Evolutionary conservation across 2,888 invertebrate species (phyloP), one percentile per base, ranked within the genome.

Genomic region (Desoria tigrina): DNA sequence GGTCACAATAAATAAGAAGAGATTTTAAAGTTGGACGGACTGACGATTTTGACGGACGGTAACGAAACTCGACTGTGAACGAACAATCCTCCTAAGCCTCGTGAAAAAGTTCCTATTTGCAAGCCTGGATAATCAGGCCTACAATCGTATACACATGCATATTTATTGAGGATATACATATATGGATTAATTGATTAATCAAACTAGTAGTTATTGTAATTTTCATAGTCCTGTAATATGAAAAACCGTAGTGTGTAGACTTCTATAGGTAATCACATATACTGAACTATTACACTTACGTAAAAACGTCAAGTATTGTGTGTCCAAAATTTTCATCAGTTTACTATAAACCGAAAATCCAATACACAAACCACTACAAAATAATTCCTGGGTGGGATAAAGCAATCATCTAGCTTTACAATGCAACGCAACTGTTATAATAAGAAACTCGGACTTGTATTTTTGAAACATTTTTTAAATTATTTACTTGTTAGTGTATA

Each of bases 111-210:
- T 73, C 71, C 73, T 71, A 69, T 69, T 73, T 73, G 70, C 68
- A 73, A 73, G 72, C 72, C 72, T 73, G 67, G 68, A 70, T 63
- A 68, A 53, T 65, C 69, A 71, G 68, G 71, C 69, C 71, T 71
- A 73, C 70, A 71, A 71, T 71, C 71, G 71, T 73, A 73, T 71
- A 73, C 73, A 73, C 73, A 73, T 69, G 73, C 73, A 73, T 73
- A 73, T 73, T 73, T 68, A 70, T 72, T 72, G 68, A 66, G 66
- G 68, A 71, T 71, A 68, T 63, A 54, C 58, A 68, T 67, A 67
- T 62, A 65, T 55, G 26, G 24, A 62, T 51, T 65, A 68, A 57
- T 65, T 67, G 63, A 67, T 63, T 69, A 69, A 65, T 60, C 66
- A 73, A 56, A 63, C 42, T 64, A 69, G 67, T 69, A 69, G 72